Evolutionary conservation across 1,140 invertebrate genomes (phyloP).

Genomic region (Cydia strobilella): DNA sequence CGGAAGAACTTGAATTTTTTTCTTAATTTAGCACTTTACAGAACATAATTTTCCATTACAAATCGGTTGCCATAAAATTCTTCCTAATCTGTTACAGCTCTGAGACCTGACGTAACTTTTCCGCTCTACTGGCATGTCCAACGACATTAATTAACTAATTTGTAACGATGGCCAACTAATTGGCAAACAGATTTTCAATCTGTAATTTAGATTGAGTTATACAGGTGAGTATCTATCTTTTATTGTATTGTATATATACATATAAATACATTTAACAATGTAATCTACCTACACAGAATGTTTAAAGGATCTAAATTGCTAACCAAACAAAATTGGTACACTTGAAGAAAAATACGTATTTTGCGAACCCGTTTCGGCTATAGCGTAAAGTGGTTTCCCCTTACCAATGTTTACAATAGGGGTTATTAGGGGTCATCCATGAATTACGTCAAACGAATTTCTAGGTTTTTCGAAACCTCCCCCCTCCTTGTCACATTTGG

Average conservation of each 20-base stretch:
- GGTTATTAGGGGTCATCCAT: no score
- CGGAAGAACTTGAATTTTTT: no score
- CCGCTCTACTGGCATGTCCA: neutral
- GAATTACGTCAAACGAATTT: no score
- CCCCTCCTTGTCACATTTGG: no score
- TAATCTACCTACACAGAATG: neutral
- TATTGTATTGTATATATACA: neutral
- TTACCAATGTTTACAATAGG: neutral
- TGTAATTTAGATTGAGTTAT: neutral
- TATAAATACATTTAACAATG: neutral
- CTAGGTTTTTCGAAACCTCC: no score
- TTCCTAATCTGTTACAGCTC: neutral
- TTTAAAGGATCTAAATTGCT: neutral
- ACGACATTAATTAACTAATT: slow-evolving; percentile 17
- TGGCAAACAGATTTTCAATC: slow-evolving; percentile 13
- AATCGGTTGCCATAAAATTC: neutral
- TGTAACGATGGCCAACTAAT: neutral
- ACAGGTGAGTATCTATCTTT: neutral
- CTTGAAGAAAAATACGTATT: neutral
- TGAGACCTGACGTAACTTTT: slow-evolving; percentile 11
- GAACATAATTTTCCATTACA: neutral
- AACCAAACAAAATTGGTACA: neutral
- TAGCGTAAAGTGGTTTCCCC: neutral
- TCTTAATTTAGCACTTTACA: neutral
- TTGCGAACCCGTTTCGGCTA: neutral